A percentile compares a stretch with the other conserved stretches of the same genome.
phyloP scores from a whole-genome alignment of 2,888 invertebrate species.

The Philereme vetulata region DNA sequence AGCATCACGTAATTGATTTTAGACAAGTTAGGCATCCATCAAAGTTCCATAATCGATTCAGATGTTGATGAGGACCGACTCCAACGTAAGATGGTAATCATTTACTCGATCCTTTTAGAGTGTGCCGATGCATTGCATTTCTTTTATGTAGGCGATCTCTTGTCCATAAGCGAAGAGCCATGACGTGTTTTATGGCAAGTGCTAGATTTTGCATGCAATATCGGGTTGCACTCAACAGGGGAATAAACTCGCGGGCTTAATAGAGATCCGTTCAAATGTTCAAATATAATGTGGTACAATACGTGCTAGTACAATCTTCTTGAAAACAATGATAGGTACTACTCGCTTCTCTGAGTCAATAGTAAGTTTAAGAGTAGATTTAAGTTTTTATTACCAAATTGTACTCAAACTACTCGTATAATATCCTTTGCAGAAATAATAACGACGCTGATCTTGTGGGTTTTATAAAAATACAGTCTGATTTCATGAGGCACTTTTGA shows the following conservation, averaged over 20 bases:
- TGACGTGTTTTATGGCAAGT: slow-evolving; percentile 53
- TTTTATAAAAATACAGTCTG: not conserved
- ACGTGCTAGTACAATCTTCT: not conserved
- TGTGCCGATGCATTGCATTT: slow-evolving; percentile 50
- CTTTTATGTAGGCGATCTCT: slow-evolving; percentile 49
- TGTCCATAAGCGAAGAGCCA: slow-evolving; percentile 49
- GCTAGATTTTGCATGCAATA: slow-evolving; percentile 62
- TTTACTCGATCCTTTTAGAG: slow-evolving; percentile 46
- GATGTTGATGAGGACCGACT: slow-evolving; percentile 36
- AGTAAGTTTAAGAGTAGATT: no score
- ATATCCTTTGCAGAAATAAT: not conserved
- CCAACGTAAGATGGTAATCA: slow-evolving; percentile 45
- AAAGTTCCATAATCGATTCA: slow-evolving; percentile 36
- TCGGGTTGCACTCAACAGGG: slow-evolving; percentile 37
- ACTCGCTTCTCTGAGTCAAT: no score
- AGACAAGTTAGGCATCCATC: slow-evolving; percentile 32
- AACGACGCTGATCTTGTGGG: not conserved
- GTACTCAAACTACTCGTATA: no score
- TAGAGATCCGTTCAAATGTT: not conserved
- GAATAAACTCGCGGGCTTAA: slow-evolving; percentile 12
- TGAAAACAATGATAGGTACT: no score
- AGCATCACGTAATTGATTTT: slow-evolving; percentile 30
- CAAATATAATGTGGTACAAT: not conserved
- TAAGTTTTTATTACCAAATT: no score
- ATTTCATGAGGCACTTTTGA: not conserved